phyloP scores from a whole-genome alignment of 2,113 vertebrate species.

The Chaetorhynchus papuensis region DNA sequence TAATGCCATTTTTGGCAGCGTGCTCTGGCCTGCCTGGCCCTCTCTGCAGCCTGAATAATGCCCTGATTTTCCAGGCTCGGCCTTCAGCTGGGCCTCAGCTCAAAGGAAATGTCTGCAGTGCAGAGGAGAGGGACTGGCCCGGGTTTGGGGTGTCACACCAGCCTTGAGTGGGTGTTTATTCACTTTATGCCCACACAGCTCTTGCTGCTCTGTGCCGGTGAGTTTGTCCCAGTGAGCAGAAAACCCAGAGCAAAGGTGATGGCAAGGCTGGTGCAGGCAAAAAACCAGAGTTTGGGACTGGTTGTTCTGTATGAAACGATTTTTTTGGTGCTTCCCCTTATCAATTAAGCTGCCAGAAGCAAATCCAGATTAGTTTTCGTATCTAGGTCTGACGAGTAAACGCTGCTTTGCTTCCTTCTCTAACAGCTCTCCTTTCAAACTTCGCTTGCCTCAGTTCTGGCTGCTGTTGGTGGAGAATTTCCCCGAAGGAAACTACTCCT shows the following conservation, averaged over 20 bases:
- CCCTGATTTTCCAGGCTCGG: not conserved
- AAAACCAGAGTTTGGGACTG: not conserved
- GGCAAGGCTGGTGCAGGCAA: not conserved
- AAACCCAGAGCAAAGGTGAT: not conserved
- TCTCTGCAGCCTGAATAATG: not conserved
- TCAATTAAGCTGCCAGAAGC: not conserved
- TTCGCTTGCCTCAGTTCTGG: not conserved
- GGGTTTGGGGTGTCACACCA: not conserved
- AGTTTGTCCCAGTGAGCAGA: not conserved
- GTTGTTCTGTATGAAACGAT: not conserved
- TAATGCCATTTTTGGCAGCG: slow-evolving; percentile 41
- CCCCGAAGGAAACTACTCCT: not conserved
- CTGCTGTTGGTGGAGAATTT: not conserved
- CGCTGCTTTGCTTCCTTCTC: not conserved
- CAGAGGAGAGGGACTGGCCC: not conserved
- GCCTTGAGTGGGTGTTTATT: not conserved
- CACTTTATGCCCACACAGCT: not conserved
- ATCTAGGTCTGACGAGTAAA: not conserved
- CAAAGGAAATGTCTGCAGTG: not conserved
- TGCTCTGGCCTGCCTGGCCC: not conserved
- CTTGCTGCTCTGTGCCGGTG: not conserved
- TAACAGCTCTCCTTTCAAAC: not conserved
- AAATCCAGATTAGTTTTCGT: not conserved
- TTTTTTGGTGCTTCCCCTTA: not conserved
- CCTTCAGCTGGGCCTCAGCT: not conserved